Conservation (phyloP, 2,113 vertebrate species). For the Rissa tridactyla region DNA sequence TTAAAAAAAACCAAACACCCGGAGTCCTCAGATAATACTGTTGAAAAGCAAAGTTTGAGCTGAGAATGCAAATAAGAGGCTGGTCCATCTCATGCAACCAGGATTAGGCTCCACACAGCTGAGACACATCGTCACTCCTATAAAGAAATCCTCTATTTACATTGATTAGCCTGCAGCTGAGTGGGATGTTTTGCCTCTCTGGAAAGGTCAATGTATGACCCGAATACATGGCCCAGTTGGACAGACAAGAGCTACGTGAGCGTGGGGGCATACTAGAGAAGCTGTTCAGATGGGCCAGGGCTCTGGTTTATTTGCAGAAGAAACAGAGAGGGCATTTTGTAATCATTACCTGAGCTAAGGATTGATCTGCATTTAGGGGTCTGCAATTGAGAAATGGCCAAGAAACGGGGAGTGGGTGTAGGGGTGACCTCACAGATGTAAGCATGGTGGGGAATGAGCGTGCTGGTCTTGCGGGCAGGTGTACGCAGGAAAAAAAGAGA, state of each 20-base stretch:
- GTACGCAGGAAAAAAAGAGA: background rate
- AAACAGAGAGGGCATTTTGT: background rate
- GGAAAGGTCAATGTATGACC: background rate
- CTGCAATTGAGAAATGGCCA: background rate
- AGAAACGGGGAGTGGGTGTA: background rate
- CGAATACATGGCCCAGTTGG: background rate
- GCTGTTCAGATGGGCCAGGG: background rate
- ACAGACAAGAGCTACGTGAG: background rate
- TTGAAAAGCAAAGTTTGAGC: background rate
- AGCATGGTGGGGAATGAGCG: accelerated
- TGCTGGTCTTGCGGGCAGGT: background rate
- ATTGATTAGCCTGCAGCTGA: background rate
- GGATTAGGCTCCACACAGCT: background rate
- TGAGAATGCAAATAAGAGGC: background rate
- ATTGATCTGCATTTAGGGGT: background rate
- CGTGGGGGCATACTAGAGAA: background rate
- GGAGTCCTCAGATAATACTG: background rate
- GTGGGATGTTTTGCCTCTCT: background rate
- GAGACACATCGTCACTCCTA: background rate
- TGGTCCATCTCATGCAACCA: background rate
- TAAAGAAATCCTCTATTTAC: background rate
- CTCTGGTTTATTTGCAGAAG: background rate
- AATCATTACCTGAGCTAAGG: background rate
- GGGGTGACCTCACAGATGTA: background rate
- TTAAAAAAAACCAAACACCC: background rate